These are phyloP conservation scores for Coboldia fuscipes DNA, from an alignment of 1,140 invertebrate species.

Conservation along the genomic window DNA sequence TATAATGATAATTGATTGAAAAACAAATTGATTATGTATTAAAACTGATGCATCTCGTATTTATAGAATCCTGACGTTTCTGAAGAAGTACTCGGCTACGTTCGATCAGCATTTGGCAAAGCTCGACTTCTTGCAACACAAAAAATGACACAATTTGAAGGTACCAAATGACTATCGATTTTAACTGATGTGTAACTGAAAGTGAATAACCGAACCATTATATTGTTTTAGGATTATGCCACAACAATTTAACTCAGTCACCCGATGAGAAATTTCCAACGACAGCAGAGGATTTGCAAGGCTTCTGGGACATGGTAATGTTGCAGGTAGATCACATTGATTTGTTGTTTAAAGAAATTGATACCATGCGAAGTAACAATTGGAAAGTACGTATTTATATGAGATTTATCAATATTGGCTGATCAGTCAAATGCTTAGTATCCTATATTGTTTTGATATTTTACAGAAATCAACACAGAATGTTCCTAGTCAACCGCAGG, in stretches of 20 bases:
- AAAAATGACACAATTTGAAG: conserved; percentile 90
- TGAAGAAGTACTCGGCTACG: conserved; percentile 60
- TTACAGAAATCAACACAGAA: conserved; percentile 1
- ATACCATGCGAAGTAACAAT: conserved; percentile 38
- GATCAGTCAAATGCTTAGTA: not conserved
- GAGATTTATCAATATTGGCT: not conserved
- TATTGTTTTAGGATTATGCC: conserved; percentile 26
- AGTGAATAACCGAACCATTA: too few species aligned
- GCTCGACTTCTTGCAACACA: conserved; percentile 69
- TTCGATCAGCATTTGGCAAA: conserved; percentile 77
- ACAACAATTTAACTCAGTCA: conserved; percentile 38
- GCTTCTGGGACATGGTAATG: conserved; percentile 94
- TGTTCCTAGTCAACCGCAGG: conserved; percentile 8
- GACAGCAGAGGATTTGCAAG: conserved; percentile 67
- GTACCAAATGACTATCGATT: conserved; percentile 15
- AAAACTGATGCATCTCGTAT: too few species aligned
- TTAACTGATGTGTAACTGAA: not conserved
- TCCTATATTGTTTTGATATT: not conserved
- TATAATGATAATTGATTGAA: not conserved
- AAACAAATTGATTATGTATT: too few species aligned
- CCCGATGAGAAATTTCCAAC: conserved; percentile 67
- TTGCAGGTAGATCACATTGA: conserved; percentile 69
- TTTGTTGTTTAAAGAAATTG: conserved; percentile 55
- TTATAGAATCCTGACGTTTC: conserved; percentile 23
- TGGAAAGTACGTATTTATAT: conserved; percentile 29